Percentiles rank a stretch among this genome's conserved stretches.
These are phyloP conservation scores for Trilocha varians DNA, from an alignment of 2,888 invertebrate genomes.

Conservation along the genomic window DNA sequence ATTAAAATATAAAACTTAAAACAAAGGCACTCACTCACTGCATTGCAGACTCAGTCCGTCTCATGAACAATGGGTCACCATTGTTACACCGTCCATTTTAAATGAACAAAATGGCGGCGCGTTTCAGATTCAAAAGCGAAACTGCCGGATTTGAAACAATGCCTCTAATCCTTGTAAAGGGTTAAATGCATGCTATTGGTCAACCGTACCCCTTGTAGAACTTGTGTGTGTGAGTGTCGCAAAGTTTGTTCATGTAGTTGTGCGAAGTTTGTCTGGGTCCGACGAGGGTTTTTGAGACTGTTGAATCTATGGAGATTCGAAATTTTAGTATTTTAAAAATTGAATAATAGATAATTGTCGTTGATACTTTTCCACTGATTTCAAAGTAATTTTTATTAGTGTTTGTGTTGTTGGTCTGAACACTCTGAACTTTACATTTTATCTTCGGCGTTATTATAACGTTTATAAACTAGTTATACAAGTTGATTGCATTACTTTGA, in stretches of 20 bases:
- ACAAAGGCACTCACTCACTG: constrained; percentile 49
- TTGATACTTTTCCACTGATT: too few species aligned
- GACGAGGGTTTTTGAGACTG: background rate
- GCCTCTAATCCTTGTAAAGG: constrained; percentile 60
- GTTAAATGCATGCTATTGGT: constrained; percentile 71
- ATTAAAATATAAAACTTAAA: constrained; percentile 49
- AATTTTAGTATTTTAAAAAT: too few species aligned
- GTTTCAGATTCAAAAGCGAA: constrained; percentile 50
- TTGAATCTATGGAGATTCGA: background rate
- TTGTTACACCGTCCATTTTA: constrained; percentile 70
- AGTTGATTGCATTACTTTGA: too few species aligned
- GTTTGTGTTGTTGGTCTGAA: too few species aligned
- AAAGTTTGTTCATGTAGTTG: constrained; percentile 1
- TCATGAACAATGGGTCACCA: constrained; percentile 59
- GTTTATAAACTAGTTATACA: too few species aligned
- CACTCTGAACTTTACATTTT: too few species aligned
- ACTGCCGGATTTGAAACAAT: constrained; percentile 64
- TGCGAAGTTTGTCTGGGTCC: background rate
- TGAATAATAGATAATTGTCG: too few species aligned
- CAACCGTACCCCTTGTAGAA: constrained; percentile 41
- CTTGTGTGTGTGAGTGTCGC: constrained; percentile 32
- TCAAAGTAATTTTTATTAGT: too few species aligned
- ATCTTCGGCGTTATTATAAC: too few species aligned
- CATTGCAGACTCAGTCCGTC: constrained; percentile 44
- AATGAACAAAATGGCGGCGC: constrained; percentile 69